These are phyloP conservation scores for Mallateleia sp. DNA, from an alignment of 2,888 invertebrate species.

Conservation along the genomic window DNA sequence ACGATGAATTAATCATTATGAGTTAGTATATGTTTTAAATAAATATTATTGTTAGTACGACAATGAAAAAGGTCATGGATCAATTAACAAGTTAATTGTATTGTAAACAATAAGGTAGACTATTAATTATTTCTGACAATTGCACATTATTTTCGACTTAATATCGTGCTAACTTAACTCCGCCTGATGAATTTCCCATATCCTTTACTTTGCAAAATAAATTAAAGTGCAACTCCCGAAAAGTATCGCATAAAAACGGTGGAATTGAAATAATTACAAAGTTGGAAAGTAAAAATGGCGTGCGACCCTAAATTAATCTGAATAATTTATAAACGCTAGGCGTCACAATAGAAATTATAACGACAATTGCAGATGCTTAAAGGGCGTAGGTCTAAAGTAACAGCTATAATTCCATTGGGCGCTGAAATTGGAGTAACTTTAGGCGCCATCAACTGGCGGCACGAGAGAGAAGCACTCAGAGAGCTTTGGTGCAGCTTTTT, in stretches of 20 bases:
- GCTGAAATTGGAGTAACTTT: constrained; percentile 78
- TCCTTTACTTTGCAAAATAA: constrained; percentile 5
- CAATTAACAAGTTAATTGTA: no score
- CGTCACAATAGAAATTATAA: constrained; percentile 61
- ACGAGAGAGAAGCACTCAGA: constrained; percentile 66
- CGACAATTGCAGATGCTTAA: constrained; percentile 70
- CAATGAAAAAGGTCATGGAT: no score
- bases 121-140: no score
- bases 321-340: constrained; percentile 57
- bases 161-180: constrained; percentile 5
- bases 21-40: no score
- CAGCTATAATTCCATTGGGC: constrained; percentile 77
- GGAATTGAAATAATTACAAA: constrained; percentile 20
- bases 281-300: constrained; percentile 26
- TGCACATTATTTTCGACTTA: constrained; percentile 8
- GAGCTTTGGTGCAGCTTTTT: constrained; percentile 79
- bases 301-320: constrained; percentile 36
- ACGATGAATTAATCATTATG: no score
- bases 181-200: background rate
- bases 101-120: no score
- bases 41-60: no score
- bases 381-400: constrained; percentile 72
- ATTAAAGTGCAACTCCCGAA: background rate
- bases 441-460: constrained; percentile 48
- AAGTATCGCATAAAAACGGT: constrained; percentile 9